Percentiles rank a stretch among this genome's conserved stretches.
Conservation (phyloP, 1,140 invertebrate species). For the Teleogryllus occipitalis region DNA sequence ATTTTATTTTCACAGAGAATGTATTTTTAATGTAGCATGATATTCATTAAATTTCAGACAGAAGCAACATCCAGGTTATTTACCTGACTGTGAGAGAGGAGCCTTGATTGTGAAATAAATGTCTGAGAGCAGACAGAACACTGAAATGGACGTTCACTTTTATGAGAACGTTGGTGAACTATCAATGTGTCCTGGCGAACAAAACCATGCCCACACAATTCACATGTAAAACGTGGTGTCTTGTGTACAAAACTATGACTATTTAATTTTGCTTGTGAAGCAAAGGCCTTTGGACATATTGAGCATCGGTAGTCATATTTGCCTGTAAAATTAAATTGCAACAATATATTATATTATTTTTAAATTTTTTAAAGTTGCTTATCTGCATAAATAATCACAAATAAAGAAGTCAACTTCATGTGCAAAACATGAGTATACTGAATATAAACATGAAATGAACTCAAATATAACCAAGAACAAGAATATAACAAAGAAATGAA, state of each 20-base stretch:
- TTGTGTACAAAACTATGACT: constrained; percentile 23
- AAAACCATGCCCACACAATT: constrained; percentile 22
- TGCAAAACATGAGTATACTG: too few relatives aligned
- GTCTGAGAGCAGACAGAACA: constrained; percentile 16
- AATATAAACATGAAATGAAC: too few relatives aligned
- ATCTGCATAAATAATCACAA: too few relatives aligned
- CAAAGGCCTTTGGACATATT: constrained; percentile 22
- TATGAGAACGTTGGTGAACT: constrained; percentile 7
- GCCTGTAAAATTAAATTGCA: constrained; percentile 17
- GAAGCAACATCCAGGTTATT: not conserved
- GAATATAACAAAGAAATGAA: too few relatives aligned
- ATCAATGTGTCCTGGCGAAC: constrained; percentile 21
- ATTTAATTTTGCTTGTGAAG: constrained; percentile 24
- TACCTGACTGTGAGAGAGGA: constrained; percentile 19
- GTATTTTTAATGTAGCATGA: too few relatives aligned
- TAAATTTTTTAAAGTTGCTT: too few relatives aligned
- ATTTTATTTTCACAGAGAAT: too few relatives aligned
- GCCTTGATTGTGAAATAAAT: constrained; percentile 12
- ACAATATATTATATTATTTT: too few relatives aligned
- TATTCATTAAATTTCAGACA: too few relatives aligned
- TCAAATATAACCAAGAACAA: too few relatives aligned
- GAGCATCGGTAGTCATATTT: constrained; percentile 22
- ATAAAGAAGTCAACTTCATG: too few relatives aligned
- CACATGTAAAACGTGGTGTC: constrained; percentile 20
- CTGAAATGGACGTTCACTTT: constrained; percentile 15